A percentile compares a stretch with the other conserved stretches of the same genome.
Conservation (phyloP, 2,888 invertebrate species). For the Notocelia uddmanniana region DNA sequence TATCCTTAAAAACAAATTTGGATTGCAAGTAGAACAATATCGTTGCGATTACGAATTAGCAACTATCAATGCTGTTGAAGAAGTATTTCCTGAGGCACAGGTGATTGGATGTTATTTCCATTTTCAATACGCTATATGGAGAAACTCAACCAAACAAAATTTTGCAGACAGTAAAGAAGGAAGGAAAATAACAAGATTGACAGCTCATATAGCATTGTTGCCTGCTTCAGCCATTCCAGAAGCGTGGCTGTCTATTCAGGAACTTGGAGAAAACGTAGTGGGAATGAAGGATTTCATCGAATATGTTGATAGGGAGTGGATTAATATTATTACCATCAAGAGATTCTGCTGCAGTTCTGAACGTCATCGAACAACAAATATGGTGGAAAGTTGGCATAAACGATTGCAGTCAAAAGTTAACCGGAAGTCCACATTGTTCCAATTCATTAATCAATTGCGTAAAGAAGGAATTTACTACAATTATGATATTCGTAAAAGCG, state of each 20-base stretch:
- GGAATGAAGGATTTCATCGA: slow-evolving; percentile 13
- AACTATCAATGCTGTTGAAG: slow-evolving; percentile 25
- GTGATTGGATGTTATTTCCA: slow-evolving; percentile 29
- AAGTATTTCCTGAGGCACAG: slow-evolving; percentile 26
- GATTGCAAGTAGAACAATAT: slow-evolving; percentile 27
- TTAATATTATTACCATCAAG: slow-evolving; percentile 14
- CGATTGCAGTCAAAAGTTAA: slow-evolving; percentile 20
- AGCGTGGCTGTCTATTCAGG: slow-evolving; percentile 20
- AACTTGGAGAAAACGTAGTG: slow-evolving; percentile 3
- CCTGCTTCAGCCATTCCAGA: slow-evolving; percentile 29
- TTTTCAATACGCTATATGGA: slow-evolving; percentile 31
- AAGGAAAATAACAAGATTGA: slow-evolving; percentile 30
- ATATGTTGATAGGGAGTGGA: slow-evolving; percentile 27
- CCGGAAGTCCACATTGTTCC: slow-evolving; percentile 18
- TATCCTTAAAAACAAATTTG: slow-evolving; percentile 24
- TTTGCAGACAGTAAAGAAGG: slow-evolving; percentile 26
- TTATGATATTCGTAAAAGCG: slow-evolving; percentile 15
- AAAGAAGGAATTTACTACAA: slow-evolving; percentile 20
- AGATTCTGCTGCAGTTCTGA: slow-evolving; percentile 18
- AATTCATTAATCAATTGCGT: slow-evolving; percentile 26
- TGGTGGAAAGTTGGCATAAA: slow-evolving; percentile 22
- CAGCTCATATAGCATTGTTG: slow-evolving; percentile 29
- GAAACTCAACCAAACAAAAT: slow-evolving; percentile 24
- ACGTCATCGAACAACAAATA: slow-evolving; percentile 20
- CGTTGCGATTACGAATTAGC: slow-evolving; percentile 30